Base-by-base conservation (phyloP, 2,113 vertebrate genomes). In the Empidonax alnorum region DNA sequence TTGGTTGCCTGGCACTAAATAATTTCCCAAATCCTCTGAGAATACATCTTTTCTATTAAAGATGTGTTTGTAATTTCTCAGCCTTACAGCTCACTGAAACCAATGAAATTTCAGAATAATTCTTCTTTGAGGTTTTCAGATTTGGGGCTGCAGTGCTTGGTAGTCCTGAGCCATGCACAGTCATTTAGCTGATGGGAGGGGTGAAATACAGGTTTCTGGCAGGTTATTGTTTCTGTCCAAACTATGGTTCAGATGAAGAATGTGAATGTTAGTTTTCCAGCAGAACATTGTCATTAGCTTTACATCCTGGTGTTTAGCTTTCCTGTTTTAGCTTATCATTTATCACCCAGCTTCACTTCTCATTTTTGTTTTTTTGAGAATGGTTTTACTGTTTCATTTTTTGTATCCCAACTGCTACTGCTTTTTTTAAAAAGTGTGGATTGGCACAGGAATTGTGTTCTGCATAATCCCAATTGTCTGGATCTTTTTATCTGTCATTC, bases 401-500 rank as follows among this genome's bases (percentile, higher is more conserved):
- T 85, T 80, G 46, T 37, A 91, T 91, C 55, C 58, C 35, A 83
- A 23, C 79, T 85, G 71, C 65, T 77, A n/a, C 22, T 75, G 47
- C 28, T 55, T 44, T 79, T 67, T 58, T 4, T 16, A 72, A 86
- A 58, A 92, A 27, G 11, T 35, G 47, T 65, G 44, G 44, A 89
- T 90, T 94, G 92, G 65, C 87, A 88, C n/a, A 72, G 80, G 68
- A 92, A 61, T 91, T 81, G 68, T 50, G 52, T 93, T 96, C 82
- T 90, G 28, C 72, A 49, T 90, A 94, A 95, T 90, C 67, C 68
- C 72, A 77, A 23, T 96, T 95, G 91, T 90, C 75, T 91, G 59
- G 67, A 91, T 95, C 35, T 23, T 91, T 96, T 93, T 89, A 50
- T 76, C 73, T 94, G 67, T 95, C 94, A 92, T 73, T 94, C 75